Base-by-base conservation (phyloP, 2,888 invertebrate genomes). In the Coelopa pilipes region DNA sequence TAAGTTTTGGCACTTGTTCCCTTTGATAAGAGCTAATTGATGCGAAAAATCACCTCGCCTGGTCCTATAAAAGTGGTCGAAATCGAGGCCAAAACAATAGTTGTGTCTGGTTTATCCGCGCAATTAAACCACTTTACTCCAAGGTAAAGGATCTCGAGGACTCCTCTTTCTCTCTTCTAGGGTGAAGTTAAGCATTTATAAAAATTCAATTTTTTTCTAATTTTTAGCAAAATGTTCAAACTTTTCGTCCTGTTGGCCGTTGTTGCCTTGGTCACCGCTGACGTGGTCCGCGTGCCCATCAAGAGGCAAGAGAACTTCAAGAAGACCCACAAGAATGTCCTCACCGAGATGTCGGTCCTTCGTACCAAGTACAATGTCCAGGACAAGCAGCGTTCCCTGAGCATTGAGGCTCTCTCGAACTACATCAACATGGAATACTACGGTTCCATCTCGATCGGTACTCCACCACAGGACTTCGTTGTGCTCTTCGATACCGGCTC, bases 401-500 rank as follows among this genome's bases (percentile, higher is more conserved):
- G 55, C 17, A 73, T 13, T 21, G 74, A 76, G 1, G 12, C 76
- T 3, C 67, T 82, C 53, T 50, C 71, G 2, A 82, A 83, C 71
- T 76, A 75, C 19, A 60, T 80, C 15, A 81, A 83, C 12, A 80
- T 80, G 74, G 78, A 77, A 45, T 83, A 83, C 24, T 76, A 75
- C 46, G 74, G 75, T 19, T n/a, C 57, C 12, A 96, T 98, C 81
- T 88, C 91, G 0, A 93, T 98, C 87, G 98, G 98, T 74, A 92
- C 91, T 57, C 98, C 98, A 21, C 93, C 95, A 71, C 98, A 99
- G 89, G 89, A 88, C 15, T 98, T 98, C 89, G 93, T 92, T 83
- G 98, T 99, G 76, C 93, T 99, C 78, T 99, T 99, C 89, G 99
- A 99, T 89, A 72, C 77, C 21, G 77, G 77, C 77, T 98, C 98